phyloP scores from a whole-genome alignment of 2,113 vertebrate species.

The Solea solea region DNA sequence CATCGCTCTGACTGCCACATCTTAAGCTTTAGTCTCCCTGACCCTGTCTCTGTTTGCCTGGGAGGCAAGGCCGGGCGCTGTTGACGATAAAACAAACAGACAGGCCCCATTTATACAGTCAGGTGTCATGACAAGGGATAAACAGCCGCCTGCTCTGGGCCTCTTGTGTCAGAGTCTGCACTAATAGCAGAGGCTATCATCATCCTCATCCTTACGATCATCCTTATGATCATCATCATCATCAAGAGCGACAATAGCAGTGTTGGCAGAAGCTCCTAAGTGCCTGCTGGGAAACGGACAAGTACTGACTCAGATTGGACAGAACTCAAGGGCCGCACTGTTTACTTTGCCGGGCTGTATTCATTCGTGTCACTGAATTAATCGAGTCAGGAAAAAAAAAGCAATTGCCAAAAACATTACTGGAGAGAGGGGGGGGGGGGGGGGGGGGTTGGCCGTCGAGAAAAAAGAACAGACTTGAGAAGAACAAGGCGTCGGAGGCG shows the following conservation, averaged over 20 bases:
- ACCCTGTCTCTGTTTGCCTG: conserved; percentile 74
- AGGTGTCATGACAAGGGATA: conserved; percentile 79
- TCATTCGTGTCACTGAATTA: conserved; percentile 72
- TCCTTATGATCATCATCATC: conserved; percentile 64
- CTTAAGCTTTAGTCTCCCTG: conserved; percentile 68
- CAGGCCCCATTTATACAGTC: conserved; percentile 77
- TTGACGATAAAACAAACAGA: conserved; percentile 79
- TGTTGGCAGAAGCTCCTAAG: conserved; percentile 59
- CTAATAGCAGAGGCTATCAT: conserved; percentile 64
- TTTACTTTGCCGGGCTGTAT: conserved; percentile 59
- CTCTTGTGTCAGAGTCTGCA: conserved; percentile 49
- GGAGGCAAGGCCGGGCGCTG: conserved; percentile 58
- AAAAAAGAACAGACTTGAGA: conserved; percentile 49
- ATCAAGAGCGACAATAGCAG: conserved; percentile 49
- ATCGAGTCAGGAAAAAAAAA: conserved; percentile 49
- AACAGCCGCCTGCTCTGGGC: conserved; percentile 60
- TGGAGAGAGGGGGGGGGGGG: conserved; percentile 15
- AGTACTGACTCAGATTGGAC: conserved; percentile 63
- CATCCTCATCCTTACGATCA: conserved; percentile 59
- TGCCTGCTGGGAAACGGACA: conserved; percentile 61
- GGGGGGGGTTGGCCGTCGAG: background rate
- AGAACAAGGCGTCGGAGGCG: conserved; percentile 47
- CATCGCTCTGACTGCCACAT: conserved; percentile 76
- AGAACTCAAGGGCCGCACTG: conserved; percentile 63
- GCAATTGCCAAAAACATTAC: conserved; percentile 60